Percentiles rank a stretch among this genome's conserved stretches.
Evolutionary conservation across 2,113 vertebrate genomes (phyloP).

Genomic region (Centropus unirufus): DNA sequence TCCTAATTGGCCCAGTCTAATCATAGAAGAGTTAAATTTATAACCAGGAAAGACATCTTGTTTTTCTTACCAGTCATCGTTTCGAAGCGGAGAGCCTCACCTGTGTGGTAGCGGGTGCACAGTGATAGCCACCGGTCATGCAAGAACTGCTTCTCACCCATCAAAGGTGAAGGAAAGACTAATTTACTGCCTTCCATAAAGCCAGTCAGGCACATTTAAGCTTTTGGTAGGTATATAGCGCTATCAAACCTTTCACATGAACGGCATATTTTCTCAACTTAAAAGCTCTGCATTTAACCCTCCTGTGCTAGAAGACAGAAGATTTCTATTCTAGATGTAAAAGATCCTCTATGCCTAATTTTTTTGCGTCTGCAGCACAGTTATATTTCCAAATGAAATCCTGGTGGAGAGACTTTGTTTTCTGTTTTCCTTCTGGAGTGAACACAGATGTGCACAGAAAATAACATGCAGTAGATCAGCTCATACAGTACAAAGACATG

Average conservation of each 20-base stretch:
- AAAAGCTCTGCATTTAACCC: conserved; percentile 54
- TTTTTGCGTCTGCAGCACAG: neutral
- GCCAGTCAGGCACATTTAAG: conserved; percentile 64
- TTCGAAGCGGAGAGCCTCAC: conserved; percentile 70
- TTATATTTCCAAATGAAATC: neutral
- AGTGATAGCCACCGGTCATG: conserved; percentile 67
- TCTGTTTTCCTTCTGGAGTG: neutral
- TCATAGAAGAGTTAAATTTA: conserved; percentile 84
- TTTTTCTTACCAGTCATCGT: conserved; percentile 80
- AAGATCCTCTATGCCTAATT: neutral
- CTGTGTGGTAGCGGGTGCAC: conserved; percentile 67
- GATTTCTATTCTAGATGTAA: neutral
- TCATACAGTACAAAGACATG: neutral
- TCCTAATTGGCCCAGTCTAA: conserved; percentile 84
- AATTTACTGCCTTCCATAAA: conserved; percentile 75
- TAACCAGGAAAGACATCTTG: conserved; percentile 83
- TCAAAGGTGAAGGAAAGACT: conserved; percentile 74
- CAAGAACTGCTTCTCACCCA: conserved; percentile 78
- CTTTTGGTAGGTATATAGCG: conserved; percentile 58
- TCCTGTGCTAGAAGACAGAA: neutral
- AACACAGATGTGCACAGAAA: neutral
- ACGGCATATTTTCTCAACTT: conserved; percentile 55
- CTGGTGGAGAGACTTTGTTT: neutral
- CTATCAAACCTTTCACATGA: conserved; percentile 26
- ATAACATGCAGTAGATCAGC: neutral